phyloP scores from a whole-genome alignment of 2,113 vertebrate species.

The Albula glossodonta region DNA sequence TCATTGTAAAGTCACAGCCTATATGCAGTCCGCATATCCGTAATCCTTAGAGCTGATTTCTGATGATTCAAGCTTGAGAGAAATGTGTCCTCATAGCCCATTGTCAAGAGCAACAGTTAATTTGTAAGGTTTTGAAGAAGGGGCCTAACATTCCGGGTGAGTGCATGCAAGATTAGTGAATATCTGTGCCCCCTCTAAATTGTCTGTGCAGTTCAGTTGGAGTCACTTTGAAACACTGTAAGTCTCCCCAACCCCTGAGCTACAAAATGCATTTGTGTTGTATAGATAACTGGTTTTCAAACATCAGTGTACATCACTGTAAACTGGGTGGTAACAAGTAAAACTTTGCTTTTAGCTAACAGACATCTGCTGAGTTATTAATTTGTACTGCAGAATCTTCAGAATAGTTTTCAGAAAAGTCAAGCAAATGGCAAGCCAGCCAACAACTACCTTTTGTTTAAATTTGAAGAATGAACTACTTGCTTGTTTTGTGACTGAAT shows the following conservation, averaged over 20 bases:
- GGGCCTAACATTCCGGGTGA: not conserved
- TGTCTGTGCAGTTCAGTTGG: not conserved
- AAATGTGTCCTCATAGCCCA: too few species aligned
- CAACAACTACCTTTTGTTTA: not conserved
- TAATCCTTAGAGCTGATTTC: too few species aligned
- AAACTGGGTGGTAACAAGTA: too few species aligned
- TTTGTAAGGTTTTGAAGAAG: slow-evolving; percentile 22
- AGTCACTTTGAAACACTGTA: too few species aligned
- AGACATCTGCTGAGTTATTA: not conserved
- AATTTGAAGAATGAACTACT: not conserved
- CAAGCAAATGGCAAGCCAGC: not conserved
- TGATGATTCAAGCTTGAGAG: too few species aligned
- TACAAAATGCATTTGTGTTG: too few species aligned
- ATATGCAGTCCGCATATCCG: too few species aligned
- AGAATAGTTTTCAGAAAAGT: not conserved
- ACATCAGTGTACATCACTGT: too few species aligned
- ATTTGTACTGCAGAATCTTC: not conserved
- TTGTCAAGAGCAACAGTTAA: not conserved
- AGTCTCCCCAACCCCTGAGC: too few species aligned
- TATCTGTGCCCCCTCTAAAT: slow-evolving; percentile 12
- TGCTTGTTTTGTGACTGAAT: not conserved
- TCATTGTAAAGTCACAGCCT: not conserved
- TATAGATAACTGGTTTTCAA: too few species aligned
- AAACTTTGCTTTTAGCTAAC: too few species aligned
- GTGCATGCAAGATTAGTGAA: slow-evolving; percentile 9